Conservation (phyloP, 2,797 vertebrate genomes). For the Xiphorhynchus erythropygius region DNA sequence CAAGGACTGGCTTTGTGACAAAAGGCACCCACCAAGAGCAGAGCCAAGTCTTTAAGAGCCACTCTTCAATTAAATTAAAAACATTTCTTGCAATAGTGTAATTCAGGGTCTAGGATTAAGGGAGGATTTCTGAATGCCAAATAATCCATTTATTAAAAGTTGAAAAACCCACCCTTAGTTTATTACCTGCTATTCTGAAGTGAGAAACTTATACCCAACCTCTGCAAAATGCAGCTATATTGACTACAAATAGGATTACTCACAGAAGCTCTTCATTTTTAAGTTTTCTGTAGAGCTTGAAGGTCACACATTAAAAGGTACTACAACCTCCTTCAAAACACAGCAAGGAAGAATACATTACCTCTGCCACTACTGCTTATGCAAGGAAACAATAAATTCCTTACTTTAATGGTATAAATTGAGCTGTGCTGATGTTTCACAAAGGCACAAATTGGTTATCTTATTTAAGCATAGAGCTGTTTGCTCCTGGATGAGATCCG, state of each 20-base stretch:
- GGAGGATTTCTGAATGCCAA: constrained; percentile 47
- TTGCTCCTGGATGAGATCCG: constrained; percentile 60
- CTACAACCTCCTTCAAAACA: constrained; percentile 58
- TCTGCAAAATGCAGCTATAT: not conserved
- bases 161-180: constrained; percentile 3
- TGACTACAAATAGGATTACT: constrained; percentile 64
- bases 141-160: constrained; percentile 53
- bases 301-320: constrained; percentile 71
- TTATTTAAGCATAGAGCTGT: constrained; percentile 57
- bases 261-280: constrained; percentile 65
- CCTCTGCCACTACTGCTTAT: constrained; percentile 62
- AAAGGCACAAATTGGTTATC: constrained; percentile 70
- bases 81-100: not conserved
- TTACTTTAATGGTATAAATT: constrained; percentile 72
- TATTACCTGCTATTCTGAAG: constrained; percentile 60
- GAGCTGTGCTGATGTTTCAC: constrained; percentile 72
- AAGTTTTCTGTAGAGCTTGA: constrained; percentile 67
- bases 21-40: not conserved
- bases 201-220: constrained; percentile 44
- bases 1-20: not conserved
- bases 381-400: constrained; percentile 67
- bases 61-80: constrained; percentile 35
- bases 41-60: not conserved
- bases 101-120: constrained; percentile 38
- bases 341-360: constrained; percentile 56